phyloP scores from a whole-genome alignment of 2,888 invertebrate genomes.

The Deroplatys truncata region DNA sequence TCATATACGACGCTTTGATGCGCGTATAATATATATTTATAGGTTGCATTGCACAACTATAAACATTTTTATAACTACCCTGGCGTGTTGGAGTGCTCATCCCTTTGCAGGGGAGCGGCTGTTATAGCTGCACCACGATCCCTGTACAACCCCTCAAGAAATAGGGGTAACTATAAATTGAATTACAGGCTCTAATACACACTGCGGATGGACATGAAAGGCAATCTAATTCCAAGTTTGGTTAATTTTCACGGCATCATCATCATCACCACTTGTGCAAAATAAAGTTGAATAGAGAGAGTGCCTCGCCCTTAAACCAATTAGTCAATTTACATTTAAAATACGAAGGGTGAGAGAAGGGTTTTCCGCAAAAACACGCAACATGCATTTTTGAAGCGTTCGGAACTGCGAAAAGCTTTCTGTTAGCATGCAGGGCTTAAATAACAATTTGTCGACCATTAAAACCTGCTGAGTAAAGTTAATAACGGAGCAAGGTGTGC shows the following conservation, averaged over 20 bases:
- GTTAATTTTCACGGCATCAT: slow-evolving; percentile 7
- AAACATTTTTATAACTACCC: too few species aligned
- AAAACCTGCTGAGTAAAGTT: too few species aligned
- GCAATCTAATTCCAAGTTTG: slow-evolving; percentile 8
- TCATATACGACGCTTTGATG: too few species aligned
- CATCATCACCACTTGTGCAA: neutral
- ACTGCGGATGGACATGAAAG: slow-evolving; percentile 1
- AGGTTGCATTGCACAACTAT: too few species aligned
- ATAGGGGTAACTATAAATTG: slow-evolving; percentile 4
- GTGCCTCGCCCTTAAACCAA: neutral
- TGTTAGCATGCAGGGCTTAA: neutral
- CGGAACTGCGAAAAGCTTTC: neutral
- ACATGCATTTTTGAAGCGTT: neutral
- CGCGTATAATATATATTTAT: too few species aligned
- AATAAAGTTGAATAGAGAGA: neutral
- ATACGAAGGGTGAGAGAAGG: neutral
- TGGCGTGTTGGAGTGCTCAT: too few species aligned
- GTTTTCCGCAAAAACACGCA: neutral
- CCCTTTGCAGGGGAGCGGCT: neutral
- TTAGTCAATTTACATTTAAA: slow-evolving; percentile 10
- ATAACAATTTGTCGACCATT: too few species aligned
- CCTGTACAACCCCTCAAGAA: neutral
- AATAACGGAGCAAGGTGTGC: too few species aligned
- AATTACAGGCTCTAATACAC: neutral
- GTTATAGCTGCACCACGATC: too few species aligned